phyloP scores from a whole-genome alignment of 53 echinoderm and acorn worm genomes.

The Actinopyga echinites region DNA sequence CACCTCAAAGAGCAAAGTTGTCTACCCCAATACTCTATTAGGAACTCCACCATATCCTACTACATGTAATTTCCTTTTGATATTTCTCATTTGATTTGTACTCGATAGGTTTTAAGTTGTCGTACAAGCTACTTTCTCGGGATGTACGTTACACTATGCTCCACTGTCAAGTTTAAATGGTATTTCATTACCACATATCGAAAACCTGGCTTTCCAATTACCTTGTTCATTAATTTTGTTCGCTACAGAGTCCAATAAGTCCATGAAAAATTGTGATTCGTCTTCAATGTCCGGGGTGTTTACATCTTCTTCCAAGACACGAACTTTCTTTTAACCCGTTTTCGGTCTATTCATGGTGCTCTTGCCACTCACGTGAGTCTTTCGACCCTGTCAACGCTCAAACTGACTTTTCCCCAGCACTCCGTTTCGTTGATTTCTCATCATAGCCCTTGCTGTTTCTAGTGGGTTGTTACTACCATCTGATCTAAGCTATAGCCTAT shows the following conservation, averaged over 20 bases:
- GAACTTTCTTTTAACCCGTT: background rate
- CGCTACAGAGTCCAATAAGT: too few species aligned
- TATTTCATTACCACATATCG: too few species aligned
- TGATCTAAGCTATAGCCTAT: background rate
- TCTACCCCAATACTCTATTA: background rate
- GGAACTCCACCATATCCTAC: background rate
- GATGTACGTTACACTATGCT: too few species aligned
- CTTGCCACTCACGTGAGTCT: too few species aligned
- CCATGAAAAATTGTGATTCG: background rate
- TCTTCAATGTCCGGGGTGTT: background rate
- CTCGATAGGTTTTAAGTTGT: too few species aligned
- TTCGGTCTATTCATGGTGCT: background rate
- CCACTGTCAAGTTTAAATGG: too few species aligned
- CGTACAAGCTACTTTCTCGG: too few species aligned
- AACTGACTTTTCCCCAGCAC: background rate
- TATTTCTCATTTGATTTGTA: background rate
- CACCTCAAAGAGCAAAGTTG: background rate
- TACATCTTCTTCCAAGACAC: background rate
- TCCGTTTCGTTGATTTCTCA: background rate
- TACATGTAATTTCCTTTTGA: conserved; percentile 6
- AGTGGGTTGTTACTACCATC: background rate
- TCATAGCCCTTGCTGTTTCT: background rate
- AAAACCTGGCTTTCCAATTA: too few species aligned
- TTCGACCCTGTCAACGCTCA: background rate
- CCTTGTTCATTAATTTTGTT: too few species aligned